Evolutionary conservation across 2,888 invertebrate species (phyloP), one percentile per base, ranked within the genome.

Genomic region (Lymantria dispar): DNA sequence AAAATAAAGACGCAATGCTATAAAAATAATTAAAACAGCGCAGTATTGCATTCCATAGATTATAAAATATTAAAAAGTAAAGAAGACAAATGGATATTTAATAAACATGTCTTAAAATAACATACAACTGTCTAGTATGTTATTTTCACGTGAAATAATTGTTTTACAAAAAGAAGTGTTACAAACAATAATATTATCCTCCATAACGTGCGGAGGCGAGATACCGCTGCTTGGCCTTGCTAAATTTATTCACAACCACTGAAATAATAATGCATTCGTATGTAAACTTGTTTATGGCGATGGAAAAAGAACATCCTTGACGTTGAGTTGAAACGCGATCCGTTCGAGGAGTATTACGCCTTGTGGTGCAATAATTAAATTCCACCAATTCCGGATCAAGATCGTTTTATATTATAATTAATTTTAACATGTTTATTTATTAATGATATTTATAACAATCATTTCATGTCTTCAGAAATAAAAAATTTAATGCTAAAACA

Each of bases 231-330:
- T 8, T 22, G 64, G 12, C 64, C 65, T 64, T 61, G 57, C n/a
- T 37, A 47, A 51, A 54, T 61, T 66, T 57, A 57, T 60, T 60
- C 46, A 46, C 56, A 56, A 56, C 56, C 51, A 54, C 65, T 60
- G 57, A 64, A 66, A 64, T 66, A 64, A 64, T 65, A 66, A 57
- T 65, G 61, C 64, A 61, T 61, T 58, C 60, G 33, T 10, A 52
- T 46, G 58, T 50, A 52, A 62, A 56, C 39, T 60, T 62, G 58
- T 66, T 64, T 63, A 66, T 58, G 58, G 51, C 46, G 52, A 49
- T 66, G 51, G 56, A 55, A 63, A 65, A 66, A 64, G 63, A 64
- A 63, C 52, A 66, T 66, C 66, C 66, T 60, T 63, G 66, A 56
- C 52, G 63, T 45, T 58, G 52, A 40, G 53, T 49, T 54, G 58